Evolutionary conservation across 2,113 vertebrate species (phyloP).

Genomic region (Sinocyclocheilus grahami): DNA sequence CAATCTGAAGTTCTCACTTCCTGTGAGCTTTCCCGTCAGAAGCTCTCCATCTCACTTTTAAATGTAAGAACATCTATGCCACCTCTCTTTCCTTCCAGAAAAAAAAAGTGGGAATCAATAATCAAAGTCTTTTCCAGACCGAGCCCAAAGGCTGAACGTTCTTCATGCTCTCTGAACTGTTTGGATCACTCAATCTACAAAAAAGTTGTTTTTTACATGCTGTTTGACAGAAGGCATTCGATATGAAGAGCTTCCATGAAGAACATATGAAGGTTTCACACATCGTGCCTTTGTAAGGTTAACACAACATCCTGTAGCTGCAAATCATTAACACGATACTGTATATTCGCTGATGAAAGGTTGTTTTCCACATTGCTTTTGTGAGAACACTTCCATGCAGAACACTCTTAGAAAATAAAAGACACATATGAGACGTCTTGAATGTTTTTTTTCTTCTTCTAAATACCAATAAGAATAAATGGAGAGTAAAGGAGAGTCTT

Average conservation of each 20-base stretch:
- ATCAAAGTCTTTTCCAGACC: conserved; percentile 43
- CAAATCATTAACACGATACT: neutral
- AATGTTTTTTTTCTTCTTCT: too few species aligned
- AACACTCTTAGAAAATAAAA: too few species aligned
- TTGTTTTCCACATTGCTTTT: too few species aligned
- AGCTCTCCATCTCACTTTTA: conserved; percentile 1
- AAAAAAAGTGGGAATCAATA: conserved; percentile 45
- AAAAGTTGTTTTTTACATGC: neutral
- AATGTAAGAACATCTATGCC: conserved; percentile 24
- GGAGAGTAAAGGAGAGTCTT: neutral
- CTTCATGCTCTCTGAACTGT: conserved; percentile 21
- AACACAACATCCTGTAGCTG: neutral
- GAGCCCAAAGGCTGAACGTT: conserved; percentile 35
- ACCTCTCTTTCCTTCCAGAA: conserved; percentile 8
- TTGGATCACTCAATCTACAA: conserved; percentile 1
- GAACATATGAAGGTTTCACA: conserved; percentile 18
- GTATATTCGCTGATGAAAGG: neutral
- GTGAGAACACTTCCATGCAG: too few species aligned
- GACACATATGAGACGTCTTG: too few species aligned
- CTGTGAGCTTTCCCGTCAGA: conserved; percentile 3
- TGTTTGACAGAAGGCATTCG: conserved; percentile 20
- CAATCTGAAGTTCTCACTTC: conserved; percentile 10
- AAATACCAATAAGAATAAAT: neutral
- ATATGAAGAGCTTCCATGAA: neutral
- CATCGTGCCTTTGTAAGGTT: neutral